These are phyloP conservation scores for Zaprionus vittiger DNA, from an alignment of 1,140 invertebrate species.

Conservation along the genomic window DNA sequence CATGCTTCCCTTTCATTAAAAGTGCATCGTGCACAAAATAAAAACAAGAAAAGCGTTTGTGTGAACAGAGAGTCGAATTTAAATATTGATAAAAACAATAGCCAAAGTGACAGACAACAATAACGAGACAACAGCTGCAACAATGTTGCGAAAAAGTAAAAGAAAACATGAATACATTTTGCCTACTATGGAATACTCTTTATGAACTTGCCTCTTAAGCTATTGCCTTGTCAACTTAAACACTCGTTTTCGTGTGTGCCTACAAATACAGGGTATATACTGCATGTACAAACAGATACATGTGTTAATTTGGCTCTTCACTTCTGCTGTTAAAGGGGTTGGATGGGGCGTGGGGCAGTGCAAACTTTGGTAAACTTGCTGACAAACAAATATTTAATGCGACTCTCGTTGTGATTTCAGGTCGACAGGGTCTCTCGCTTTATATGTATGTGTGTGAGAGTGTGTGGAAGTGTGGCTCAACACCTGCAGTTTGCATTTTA, in stretches of 20 bases:
- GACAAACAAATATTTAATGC: conserved; percentile 73
- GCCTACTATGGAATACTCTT: background rate
- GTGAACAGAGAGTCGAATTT: conserved; percentile 20
- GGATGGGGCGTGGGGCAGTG: background rate
- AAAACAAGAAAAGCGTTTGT: conserved; percentile 34
- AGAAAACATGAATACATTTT: conserved; percentile 18
- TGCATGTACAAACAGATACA: conserved; percentile 49
- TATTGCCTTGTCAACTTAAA: background rate
- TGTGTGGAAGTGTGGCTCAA: conserved; percentile 24
- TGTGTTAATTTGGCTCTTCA: conserved; percentile 65
- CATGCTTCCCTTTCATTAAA: conserved; percentile 1
- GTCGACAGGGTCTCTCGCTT: conserved; percentile 10
- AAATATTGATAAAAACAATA: conserved; percentile 73
- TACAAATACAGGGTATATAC: conserved; percentile 14
- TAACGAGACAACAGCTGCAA: conserved; percentile 55
- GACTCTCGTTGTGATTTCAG: conserved; percentile 46
- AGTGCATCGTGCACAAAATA: background rate
- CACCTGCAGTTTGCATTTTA: conserved; percentile 15
- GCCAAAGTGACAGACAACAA: conserved; percentile 18
- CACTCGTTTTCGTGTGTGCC: background rate
- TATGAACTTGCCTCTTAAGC: background rate
- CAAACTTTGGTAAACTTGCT: conserved; percentile 66
- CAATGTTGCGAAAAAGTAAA: conserved; percentile 47
- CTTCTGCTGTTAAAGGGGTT: background rate
- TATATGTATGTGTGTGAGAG: background rate